Evolutionary conservation across 2,797 vertebrate genomes (phyloP).

Genomic region (Mallotus villosus): DNA sequence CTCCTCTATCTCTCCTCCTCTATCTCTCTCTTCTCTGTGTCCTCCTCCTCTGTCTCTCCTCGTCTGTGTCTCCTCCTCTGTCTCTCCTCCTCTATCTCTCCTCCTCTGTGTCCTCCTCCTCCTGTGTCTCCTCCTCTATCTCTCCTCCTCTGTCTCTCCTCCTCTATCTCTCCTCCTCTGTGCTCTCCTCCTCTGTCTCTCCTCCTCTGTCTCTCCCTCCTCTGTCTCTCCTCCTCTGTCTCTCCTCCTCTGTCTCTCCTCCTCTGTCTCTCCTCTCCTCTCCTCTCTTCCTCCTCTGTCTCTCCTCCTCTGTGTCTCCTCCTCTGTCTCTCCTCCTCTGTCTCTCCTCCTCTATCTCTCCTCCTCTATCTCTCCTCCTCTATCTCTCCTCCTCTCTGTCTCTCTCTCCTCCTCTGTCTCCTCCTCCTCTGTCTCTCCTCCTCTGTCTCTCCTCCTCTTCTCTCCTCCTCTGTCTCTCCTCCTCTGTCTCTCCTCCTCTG

Average conservation of each 20-base stretch:
- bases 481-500: conserved; percentile 18
- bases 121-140: too few species aligned
- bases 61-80: conserved; percentile 18
- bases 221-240: conserved; percentile 18
- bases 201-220: conserved; percentile 19
- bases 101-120: too few species aligned
- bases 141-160: conserved; percentile 24
- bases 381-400: too few species aligned
- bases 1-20: conserved; percentile 23
- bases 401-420: too few species aligned
- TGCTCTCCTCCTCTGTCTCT: too few species aligned
- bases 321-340: conserved; percentile 21
- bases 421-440: too few species aligned
- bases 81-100: conserved; percentile 22
- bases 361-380: conserved; percentile 21
- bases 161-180: too few species aligned
- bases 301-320: conserved; percentile 24
- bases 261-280: conserved; percentile 20
- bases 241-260: conserved; percentile 13
- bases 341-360: conserved; percentile 15
- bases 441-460: conserved; percentile 24
- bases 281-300: too few species aligned
- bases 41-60: too few species aligned
- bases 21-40: too few species aligned
- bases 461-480: too few species aligned